Evolutionary conservation across 2,113 vertebrate species (phyloP).

Genomic region (Holacanthus passer): DNA sequence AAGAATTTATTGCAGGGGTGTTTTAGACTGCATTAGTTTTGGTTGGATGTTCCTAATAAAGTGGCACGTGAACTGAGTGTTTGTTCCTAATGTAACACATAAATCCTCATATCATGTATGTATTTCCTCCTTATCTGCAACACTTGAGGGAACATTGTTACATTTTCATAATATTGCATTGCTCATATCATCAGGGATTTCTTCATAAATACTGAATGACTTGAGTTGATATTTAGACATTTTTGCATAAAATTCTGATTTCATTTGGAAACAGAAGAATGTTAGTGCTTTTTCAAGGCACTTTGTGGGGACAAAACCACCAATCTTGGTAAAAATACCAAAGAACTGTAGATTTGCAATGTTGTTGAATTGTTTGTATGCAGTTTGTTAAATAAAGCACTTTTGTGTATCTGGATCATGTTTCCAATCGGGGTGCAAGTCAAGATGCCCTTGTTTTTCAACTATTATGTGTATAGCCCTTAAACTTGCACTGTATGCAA

Average conservation of each 20-base stretch:
- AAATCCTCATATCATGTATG: too few relatives aligned
- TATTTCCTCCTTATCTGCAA: neutral
- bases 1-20: neutral
- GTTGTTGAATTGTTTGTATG: conserved; percentile 4
- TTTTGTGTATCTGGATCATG: neutral
- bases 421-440: neutral
- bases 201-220: neutral
- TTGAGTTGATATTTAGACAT: neutral
- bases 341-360: neutral
- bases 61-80: neutral
- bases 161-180: neutral
- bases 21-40: neutral
- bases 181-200: neutral
- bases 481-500: conserved; percentile 1
- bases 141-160: neutral
- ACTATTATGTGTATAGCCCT: too few relatives aligned
- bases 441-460: too few relatives aligned
- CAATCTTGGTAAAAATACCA: neutral
- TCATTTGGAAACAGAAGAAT: neutral
- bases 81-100: too few relatives aligned
- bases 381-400: conserved; percentile 34
- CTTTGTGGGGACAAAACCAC: neutral
- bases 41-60: neutral
- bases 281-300: neutral
- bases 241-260: neutral